phyloP scores from a whole-genome alignment of 2,113 vertebrate species.

The Cyprinodon tularosa region DNA sequence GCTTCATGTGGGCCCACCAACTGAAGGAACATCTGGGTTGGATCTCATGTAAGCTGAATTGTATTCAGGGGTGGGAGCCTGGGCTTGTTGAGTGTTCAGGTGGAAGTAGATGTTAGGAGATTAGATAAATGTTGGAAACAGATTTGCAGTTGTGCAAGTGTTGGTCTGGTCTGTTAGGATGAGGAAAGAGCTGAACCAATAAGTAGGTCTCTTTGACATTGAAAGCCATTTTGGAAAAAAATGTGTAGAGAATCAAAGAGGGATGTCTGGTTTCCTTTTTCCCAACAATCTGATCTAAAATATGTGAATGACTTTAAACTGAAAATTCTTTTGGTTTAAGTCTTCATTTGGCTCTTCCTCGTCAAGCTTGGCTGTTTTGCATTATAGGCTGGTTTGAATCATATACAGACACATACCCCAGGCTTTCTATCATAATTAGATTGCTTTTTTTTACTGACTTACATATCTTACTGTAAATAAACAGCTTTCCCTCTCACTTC shows the following conservation, averaged over 20 bases:
- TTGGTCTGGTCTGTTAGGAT: neutral
- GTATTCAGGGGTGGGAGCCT: neutral
- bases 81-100: neutral
- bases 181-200: neutral
- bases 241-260: neutral
- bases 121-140: neutral
- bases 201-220: neutral
- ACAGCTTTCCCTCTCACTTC: conserved; percentile 41
- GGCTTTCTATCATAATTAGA: conserved; percentile 26
- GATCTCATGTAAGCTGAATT: neutral
- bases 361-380: no score
- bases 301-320: neutral
- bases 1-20: no score
- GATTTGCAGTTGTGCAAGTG: neutral
- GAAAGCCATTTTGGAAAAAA: neutral
- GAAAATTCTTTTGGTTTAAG: neutral
- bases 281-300: neutral
- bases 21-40: neutral
- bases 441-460: conserved; percentile 10
- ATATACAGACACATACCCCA: conserved; percentile 17
- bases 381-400: conserved; percentile 2
- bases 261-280: neutral
- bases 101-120: neutral
- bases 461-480: conserved; percentile 41
- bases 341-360: neutral